Conservation (phyloP, 2,888 invertebrate genomes). For the Pinctada fucata region DNA sequence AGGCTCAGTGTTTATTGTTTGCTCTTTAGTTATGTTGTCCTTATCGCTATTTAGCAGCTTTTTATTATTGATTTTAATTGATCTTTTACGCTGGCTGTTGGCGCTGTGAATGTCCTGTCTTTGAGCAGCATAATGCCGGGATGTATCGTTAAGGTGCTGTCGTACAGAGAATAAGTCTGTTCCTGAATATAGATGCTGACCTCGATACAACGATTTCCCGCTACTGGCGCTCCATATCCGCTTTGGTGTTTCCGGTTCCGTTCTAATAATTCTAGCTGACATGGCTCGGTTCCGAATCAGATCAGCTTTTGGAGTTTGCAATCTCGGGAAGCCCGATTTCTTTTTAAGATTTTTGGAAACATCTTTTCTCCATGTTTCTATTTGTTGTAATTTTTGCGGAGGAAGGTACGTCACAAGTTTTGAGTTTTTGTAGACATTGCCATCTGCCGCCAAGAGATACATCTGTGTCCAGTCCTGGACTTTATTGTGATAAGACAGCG, state of each 20-base stretch:
- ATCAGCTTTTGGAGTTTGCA: slow-evolving; percentile 7
- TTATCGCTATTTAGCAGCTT: slow-evolving; percentile 27
- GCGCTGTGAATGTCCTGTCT: slow-evolving; percentile 44
- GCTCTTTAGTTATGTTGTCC: slow-evolving; percentile 33
- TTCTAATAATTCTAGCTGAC: slow-evolving; percentile 11
- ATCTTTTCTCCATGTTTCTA: slow-evolving; percentile 57
- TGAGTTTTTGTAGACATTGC: slow-evolving; percentile 40
- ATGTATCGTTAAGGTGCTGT: slow-evolving; percentile 51
- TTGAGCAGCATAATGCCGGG: slow-evolving; percentile 52
- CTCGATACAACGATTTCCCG: slow-evolving; percentile 27
- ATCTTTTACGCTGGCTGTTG: slow-evolving; percentile 35
- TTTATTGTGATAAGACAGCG: slow-evolving; percentile 62
- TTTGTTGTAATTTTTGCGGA: slow-evolving; percentile 58
- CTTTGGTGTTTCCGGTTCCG: neutral
- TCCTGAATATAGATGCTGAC: slow-evolving; percentile 12
- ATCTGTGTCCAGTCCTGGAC: slow-evolving; percentile 64
- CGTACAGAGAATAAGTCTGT: slow-evolving; percentile 52
- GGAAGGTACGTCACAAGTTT: slow-evolving; percentile 50
- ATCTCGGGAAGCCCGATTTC: slow-evolving; percentile 22
- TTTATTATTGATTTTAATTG: slow-evolving; percentile 44
- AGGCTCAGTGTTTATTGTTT: slow-evolving; percentile 15
- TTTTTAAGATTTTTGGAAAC: slow-evolving; percentile 45
- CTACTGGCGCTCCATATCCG: slow-evolving; percentile 34
- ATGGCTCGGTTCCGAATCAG: neutral
- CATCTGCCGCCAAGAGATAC: slow-evolving; percentile 51